These are phyloP conservation scores for Tolypeutes matacus DNA, from an alignment of 2,797 vertebrate genomes.

Conservation along the genomic window DNA sequence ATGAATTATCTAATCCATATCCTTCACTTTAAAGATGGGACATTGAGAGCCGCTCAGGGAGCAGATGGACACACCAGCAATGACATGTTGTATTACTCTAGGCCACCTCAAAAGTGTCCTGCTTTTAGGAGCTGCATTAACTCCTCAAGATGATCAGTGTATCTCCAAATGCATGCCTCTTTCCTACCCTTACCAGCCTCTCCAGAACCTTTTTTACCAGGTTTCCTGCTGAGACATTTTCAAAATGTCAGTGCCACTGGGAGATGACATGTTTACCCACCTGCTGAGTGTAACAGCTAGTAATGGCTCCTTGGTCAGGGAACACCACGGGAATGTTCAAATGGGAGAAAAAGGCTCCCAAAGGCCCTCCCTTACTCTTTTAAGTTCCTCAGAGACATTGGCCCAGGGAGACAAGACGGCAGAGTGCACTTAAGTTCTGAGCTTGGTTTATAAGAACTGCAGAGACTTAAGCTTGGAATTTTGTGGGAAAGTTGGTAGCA, in stretches of 20 bases:
- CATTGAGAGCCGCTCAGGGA: background rate
- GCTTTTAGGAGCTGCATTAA: background rate
- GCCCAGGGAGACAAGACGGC: background rate
- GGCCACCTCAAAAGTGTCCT: background rate
- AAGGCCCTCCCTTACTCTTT: background rate
- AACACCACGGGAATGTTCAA: background rate
- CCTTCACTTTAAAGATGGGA: background rate
- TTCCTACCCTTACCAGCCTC: background rate
- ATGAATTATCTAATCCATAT: background rate
- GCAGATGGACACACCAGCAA: background rate
- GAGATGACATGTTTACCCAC: background rate
- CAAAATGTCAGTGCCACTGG: background rate
- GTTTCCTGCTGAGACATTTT: slow-evolving; percentile 15
- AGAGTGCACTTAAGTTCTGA: background rate
- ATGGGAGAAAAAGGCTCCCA: background rate
- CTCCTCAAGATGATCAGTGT: background rate
- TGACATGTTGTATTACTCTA: background rate
- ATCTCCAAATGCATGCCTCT: background rate
- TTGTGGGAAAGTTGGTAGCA: background rate
- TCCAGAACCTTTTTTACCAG: background rate
- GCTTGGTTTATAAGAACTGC: background rate
- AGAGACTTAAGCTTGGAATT: background rate
- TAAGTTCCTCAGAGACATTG: background rate
- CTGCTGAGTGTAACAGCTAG: background rate
- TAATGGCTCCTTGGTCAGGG: background rate